Base-by-base conservation (phyloP, 2,888 invertebrate species). In the Nomada flava region DNA sequence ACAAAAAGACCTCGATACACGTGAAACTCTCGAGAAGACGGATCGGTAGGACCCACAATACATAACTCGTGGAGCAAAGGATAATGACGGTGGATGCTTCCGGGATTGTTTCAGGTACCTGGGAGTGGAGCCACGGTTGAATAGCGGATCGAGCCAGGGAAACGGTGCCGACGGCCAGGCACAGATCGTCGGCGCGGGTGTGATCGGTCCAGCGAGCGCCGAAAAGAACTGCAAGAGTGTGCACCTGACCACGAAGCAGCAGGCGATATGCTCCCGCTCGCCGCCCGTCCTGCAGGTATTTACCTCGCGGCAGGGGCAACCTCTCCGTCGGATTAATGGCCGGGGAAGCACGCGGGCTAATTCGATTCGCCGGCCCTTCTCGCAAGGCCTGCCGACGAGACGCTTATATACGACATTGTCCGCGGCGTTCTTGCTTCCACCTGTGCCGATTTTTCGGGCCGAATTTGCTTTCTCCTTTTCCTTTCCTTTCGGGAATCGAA, bases 171-270 rank as follows among this genome's bases (percentile, higher is more conserved):
- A 92, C 71, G 90, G 91, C 77, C 91, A 90, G 85, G 87, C 90
- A 69, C 88, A 88, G 78, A 82, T 88, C 70, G 78, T 83, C 73
- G 93, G 93, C 63, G 91, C 92, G 82, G 93, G 93, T 87, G 93
- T 93, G 87, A 92, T 93, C 87, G 93, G 93, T 47, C 93, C 93
- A 62, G 92, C 93, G 68, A 93, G 92, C 86, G 93, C 93, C 83
- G 93, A 93, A 87, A 91, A 90, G 87, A 92, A 91, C 89, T 93
- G 93, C 89, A 93, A 93, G 86, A 93, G 91, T 87, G 84, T 90
- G 77, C 92, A 93, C 88, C 92, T 93, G 84, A 93, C 93, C 76
- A 85, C 88, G 81, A 93, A 93, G 87, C 93, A 93, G 88, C 93
- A 93, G 90, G 89, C 90, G 76, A 93, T 93, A 87, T 93, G 93